Conservation (phyloP, 1,140 invertebrate genomes). For the Drosophila subobscura region DNA sequence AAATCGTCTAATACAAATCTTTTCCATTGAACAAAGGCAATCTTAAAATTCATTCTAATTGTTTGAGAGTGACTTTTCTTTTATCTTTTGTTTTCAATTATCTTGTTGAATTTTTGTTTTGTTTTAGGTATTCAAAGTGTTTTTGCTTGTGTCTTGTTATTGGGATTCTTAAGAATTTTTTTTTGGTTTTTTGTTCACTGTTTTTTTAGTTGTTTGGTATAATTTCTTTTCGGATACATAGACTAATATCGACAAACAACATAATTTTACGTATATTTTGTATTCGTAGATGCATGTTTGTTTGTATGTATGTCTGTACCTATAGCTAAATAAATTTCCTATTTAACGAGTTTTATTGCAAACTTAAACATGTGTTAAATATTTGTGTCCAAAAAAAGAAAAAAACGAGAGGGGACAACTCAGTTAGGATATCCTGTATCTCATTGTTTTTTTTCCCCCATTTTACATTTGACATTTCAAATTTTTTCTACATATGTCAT, state of each 20-base stretch:
- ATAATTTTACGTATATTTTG: conserved; percentile 18
- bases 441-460: no score
- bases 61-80: conserved; percentile 31
- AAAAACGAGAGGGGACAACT: no score
- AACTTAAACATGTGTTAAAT: no score
- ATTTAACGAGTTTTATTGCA: no score
- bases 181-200: not conserved
- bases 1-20: conserved; percentile 38
- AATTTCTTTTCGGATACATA: conserved; percentile 17
- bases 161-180: conserved; percentile 22
- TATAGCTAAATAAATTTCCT: no score
- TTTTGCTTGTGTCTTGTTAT: no score
- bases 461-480: no score
- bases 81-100: conserved; percentile 18
- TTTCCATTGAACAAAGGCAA: conserved; percentile 33
- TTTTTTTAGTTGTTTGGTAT: conserved; percentile 7
- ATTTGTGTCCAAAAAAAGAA: no score
- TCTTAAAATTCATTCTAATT: conserved; percentile 47
- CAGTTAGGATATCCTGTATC: no score
- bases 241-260: conserved; percentile 32
- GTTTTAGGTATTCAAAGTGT: not conserved
- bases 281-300: not conserved
- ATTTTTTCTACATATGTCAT: no score
- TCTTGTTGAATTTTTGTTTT: not conserved
- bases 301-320: conserved; percentile 1